Evolutionary conservation across 2,888 invertebrate genomes (phyloP).

Genomic region (Cerceris rybyensis): DNA sequence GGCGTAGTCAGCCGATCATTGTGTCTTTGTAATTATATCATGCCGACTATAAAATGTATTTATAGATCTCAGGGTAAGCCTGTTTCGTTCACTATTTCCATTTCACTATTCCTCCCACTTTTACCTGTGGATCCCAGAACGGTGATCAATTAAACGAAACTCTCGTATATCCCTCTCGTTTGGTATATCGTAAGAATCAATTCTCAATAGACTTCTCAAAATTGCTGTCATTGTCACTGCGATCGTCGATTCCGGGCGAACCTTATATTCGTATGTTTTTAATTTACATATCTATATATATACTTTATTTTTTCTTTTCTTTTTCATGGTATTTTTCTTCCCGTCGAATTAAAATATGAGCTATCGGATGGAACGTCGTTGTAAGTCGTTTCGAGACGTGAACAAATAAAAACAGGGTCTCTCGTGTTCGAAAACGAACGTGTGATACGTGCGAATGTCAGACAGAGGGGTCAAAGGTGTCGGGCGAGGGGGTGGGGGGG

Average conservation of each 20-base stretch:
- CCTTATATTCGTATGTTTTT: neutral
- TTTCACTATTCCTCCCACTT: slow-evolving; percentile 17
- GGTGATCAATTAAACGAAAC: neutral
- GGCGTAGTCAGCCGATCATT: slow-evolving; percentile 30
- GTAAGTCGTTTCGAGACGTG: slow-evolving; percentile 35
- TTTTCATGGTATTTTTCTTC: no score
- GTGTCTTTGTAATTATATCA: slow-evolving; percentile 32
- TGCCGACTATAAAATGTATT: slow-evolving; percentile 8
- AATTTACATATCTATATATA: neutral
- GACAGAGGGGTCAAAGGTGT: slow-evolving; percentile 46
- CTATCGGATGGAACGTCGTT: slow-evolving; percentile 33
- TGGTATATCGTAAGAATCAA: neutral
- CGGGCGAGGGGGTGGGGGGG: slow-evolving; percentile 25
- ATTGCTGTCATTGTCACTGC: slow-evolving; percentile 69
- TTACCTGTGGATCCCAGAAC: slow-evolving; percentile 26
- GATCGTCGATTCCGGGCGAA: slow-evolving; percentile 65
- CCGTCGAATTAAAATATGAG: slow-evolving; percentile 4
- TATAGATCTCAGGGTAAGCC: neutral
- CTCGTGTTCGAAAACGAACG: slow-evolving; percentile 52
- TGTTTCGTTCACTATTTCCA: neutral
- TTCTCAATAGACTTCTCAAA: neutral
- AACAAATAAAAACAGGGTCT: slow-evolving; percentile 3
- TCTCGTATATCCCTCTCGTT: slow-evolving; percentile 10
- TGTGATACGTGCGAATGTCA: slow-evolving; percentile 64
- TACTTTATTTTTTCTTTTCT: no score